A percentile compares a stretch with the other conserved stretches of the same genome.
These are phyloP conservation scores for Dendropsophus ebraccatus DNA, from an alignment of 2,113 vertebrate species.

Conservation along the genomic window DNA sequence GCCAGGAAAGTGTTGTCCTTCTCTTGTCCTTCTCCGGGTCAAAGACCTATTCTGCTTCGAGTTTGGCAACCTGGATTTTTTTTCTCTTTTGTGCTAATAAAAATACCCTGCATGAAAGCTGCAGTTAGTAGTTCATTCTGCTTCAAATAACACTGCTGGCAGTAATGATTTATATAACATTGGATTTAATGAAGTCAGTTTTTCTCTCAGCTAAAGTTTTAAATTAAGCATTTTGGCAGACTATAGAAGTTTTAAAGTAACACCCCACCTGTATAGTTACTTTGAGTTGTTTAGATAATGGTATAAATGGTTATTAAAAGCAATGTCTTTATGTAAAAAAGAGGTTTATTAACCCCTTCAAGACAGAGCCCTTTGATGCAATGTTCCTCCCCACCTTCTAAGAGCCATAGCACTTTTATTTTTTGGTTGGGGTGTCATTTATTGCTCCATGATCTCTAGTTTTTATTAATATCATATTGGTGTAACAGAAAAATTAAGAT, in stretches of 20 bases:
- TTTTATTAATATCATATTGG: no score
- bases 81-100: not conserved
- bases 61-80: not conserved
- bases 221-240: not conserved
- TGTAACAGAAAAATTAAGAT: no score
- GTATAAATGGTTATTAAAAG: no score
- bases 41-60: conserved; percentile 1
- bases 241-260: not conserved
- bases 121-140: not conserved
- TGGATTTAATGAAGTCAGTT: not conserved
- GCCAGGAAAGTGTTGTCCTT: conserved; percentile 24
- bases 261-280: no score
- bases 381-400: no score
- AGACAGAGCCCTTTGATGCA: no score
- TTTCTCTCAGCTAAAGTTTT: not conserved
- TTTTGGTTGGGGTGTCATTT: no score
- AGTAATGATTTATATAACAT: not conserved
- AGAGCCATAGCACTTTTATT: no score
- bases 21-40: conserved; percentile 36
- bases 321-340: no score
- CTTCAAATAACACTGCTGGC: not conserved
- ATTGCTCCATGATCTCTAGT: no score
- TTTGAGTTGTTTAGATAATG: no score
- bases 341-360: no score
- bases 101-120: not conserved